Base-by-base conservation (phyloP, 2,888 invertebrate genomes). In the Sinelater perroti region DNA sequence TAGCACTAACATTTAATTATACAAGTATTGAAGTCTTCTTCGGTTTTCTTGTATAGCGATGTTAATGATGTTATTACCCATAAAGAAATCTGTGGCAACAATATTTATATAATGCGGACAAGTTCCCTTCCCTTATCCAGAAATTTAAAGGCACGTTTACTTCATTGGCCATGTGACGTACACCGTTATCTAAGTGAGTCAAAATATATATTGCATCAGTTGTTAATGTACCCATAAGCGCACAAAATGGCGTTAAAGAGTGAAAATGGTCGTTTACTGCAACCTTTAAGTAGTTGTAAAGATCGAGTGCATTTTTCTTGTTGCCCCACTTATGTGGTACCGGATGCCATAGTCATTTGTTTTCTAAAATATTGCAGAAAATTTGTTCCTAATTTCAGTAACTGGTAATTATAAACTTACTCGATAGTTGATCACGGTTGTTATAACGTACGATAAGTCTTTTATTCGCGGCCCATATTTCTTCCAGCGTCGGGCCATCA, bases 191-290 rank as follows among this genome's bases (percentile, higher is more conserved):
- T 1, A 81, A 75, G 63, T 85, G 81, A 50, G 82, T 75, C 3
- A 86, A 69, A 24, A 87, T 82, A 63, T 85, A 84, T 16, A 81
- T 74, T 0, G 83, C 77, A 8, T 81, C 82, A 1, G 87, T 85
- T 0, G 88, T 88, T 36, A 87, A 79, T 72, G 87, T 85, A 0
- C 86, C 86, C 87, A 87, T 87, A 2, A 86, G 84, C 1, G 86
- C 83, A 67, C 77, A 77, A 57, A 82, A 68, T 0, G 80, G 80
- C 1, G 63, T 63, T n/a, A 1, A 1, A n/a, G 13, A 3, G 10
- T 51, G 42, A 5, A 1, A 5, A n/a, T 53, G 40, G 7, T 20
- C n/a, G 4, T 21, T 16, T 13, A 17, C 17, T 11, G 13, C 18
- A 3, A 7, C n/a, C 21, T 33, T 20, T 3, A 53, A 10, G 40